Evolutionary conservation across 1,140 invertebrate species (phyloP).

Genomic region (Panonychus citri): DNA sequence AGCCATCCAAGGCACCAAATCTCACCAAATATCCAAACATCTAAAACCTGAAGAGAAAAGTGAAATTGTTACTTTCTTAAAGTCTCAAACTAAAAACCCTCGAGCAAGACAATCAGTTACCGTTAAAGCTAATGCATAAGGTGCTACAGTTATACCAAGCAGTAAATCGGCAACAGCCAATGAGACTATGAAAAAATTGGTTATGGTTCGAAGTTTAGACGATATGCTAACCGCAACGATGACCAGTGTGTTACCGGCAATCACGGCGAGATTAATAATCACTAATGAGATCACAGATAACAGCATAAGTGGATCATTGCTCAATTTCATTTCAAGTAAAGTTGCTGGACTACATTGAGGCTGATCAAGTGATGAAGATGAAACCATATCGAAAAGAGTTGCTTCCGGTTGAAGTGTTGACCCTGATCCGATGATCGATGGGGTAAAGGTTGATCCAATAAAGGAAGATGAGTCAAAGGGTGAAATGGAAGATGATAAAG

Average conservation of each 20-base stretch:
- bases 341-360: neutral
- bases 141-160: conserved; percentile 68
- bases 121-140: conserved; percentile 66
- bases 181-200: conserved; percentile 82
- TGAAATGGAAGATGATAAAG: too few relatives aligned
- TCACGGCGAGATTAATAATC: conserved; percentile 59
- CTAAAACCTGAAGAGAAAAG: conserved; percentile 21
- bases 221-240: conserved; percentile 70
- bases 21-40: conserved; percentile 78
- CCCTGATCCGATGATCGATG: too few relatives aligned
- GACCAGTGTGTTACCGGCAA: conserved; percentile 62
- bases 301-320: conserved; percentile 38
- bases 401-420: too few relatives aligned
- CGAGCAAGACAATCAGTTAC: too few relatives aligned
- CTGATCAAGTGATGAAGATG: neutral
- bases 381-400: too few relatives aligned
- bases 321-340: conserved; percentile 4
- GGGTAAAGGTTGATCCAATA: too few relatives aligned
- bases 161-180: conserved; percentile 74
- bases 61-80: too few relatives aligned
- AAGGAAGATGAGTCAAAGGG: too few relatives aligned
- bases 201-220: conserved; percentile 65
- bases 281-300: conserved; percentile 47
- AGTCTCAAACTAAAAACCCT: too few relatives aligned
- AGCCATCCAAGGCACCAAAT: conserved; percentile 73